Evolutionary conservation across 2,888 invertebrate genomes (phyloP).

Genomic region (Reticulitermes lucifugus): DNA sequence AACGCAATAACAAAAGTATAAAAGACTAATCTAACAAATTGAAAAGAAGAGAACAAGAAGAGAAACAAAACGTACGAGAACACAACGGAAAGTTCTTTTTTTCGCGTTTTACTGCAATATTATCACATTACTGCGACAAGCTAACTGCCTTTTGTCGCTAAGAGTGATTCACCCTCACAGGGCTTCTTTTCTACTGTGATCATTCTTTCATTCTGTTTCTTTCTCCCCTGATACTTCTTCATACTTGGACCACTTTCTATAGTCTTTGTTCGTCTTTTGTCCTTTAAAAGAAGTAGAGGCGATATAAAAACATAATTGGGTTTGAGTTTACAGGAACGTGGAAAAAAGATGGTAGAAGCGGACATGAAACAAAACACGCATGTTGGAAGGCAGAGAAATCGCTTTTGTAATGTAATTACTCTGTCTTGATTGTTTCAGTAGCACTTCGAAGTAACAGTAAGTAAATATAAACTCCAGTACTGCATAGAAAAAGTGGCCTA

Average conservation of each 20-base stretch:
- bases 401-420: background rate
- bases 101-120: background rate
- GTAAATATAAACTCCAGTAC: background rate
- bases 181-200: background rate
- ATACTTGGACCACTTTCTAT: background rate
- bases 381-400: background rate
- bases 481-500: background rate
- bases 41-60: slow-evolving; percentile 10
- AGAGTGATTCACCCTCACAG: slow-evolving; percentile 14
- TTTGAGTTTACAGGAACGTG: background rate
- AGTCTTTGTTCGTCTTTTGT: background rate
- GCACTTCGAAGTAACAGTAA: background rate
- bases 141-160: slow-evolving; percentile 22
- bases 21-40: slow-evolving; percentile 31
- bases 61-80: background rate
- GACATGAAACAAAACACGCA: background rate
- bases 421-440: background rate
- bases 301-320: background rate
- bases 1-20: slow-evolving; percentile 28
- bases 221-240: background rate
- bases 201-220: background rate
- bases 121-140: background rate
- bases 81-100: slow-evolving; percentile 8
- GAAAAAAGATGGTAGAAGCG: background rate
- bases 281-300: background rate